Conservation (phyloP, 2,888 invertebrate species). For the Cantharis nigra region DNA sequence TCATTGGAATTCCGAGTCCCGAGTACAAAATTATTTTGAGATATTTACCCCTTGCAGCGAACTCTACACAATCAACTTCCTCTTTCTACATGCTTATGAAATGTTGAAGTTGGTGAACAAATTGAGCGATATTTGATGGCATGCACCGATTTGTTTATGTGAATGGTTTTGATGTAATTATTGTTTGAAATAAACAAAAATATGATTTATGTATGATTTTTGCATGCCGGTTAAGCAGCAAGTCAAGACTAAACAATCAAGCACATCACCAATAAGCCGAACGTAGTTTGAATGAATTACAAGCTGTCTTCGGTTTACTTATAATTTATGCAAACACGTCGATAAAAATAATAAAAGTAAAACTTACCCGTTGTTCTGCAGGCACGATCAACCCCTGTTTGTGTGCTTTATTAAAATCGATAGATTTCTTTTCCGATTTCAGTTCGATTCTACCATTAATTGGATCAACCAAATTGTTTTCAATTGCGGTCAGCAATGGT, state of each 20-base stretch:
- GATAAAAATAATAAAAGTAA: slow-evolving; percentile 41
- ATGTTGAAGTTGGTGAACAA: not conserved
- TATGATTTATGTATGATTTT: slow-evolving; percentile 23
- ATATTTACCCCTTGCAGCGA: too few species aligned
- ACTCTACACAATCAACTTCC: not conserved
- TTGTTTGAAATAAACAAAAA: slow-evolving; percentile 32
- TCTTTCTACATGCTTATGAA: not conserved
- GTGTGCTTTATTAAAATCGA: slow-evolving; percentile 82
- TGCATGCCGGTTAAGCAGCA: slow-evolving; percentile 35
- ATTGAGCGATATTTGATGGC: not conserved
- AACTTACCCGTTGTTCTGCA: slow-evolving; percentile 92
- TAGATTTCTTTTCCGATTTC: slow-evolving; percentile 59
- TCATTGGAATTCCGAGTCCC: too few species aligned
- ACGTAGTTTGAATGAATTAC: slow-evolving; percentile 17
- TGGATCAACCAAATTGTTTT: slow-evolving; percentile 74
- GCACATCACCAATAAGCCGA: slow-evolving; percentile 37
- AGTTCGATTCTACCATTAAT: slow-evolving; percentile 72
- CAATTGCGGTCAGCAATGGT: slow-evolving; percentile 77
- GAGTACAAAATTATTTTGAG: too few species aligned
- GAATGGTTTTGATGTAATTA: not conserved
- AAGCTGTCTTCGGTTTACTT: not conserved
- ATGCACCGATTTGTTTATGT: not conserved
- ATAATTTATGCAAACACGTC: slow-evolving; percentile 26
- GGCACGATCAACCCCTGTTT: slow-evolving; percentile 87
- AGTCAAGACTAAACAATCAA: slow-evolving; percentile 29